A percentile compares a stretch with the other conserved stretches of the same genome.
Evolutionary conservation across 35 echinoderm and acorn worm species (phyloP).

Genomic region (Diadema setosum): DNA sequence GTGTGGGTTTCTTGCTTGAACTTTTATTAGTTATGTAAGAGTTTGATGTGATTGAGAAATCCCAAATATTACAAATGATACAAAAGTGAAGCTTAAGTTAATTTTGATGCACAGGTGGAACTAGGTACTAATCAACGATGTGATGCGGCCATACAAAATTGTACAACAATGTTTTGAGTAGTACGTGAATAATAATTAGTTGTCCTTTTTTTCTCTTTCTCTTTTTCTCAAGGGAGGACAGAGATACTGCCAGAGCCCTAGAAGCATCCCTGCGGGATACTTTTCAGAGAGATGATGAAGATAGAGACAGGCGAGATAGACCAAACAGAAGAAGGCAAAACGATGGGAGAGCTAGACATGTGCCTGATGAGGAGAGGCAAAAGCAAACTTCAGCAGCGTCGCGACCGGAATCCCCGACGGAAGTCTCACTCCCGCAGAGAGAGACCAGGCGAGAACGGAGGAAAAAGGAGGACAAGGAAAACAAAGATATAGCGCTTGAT

Average conservation of each 20-base stretch:
- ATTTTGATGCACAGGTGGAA: too few species aligned
- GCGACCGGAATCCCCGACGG: neutral
- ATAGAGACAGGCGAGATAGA: neutral
- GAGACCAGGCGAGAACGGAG: neutral
- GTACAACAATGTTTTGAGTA: too few species aligned
- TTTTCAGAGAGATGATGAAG: neutral
- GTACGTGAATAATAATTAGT: too few species aligned
- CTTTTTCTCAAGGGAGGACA: slow-evolving; percentile 15
- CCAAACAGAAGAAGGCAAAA: neutral
- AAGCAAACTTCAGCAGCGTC: neutral
- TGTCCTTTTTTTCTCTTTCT: slow-evolving; percentile 1
- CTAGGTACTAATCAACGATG: too few species aligned
- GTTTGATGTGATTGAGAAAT: too few species aligned
- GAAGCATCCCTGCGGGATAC: slow-evolving; percentile 68
- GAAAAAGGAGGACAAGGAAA: neutral
- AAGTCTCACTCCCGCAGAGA: neutral
- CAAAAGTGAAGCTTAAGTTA: too few species aligned
- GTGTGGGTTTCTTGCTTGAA: too few species aligned
- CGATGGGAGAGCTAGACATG: neutral
- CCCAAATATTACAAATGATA: too few species aligned
- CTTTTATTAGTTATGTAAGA: too few species aligned
- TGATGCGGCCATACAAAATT: too few species aligned
- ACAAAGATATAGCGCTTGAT: neutral
- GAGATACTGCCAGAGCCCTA: slow-evolving; percentile 44
- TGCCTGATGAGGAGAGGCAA: neutral